These are phyloP conservation scores for Polyommatus icarus DNA, from an alignment of 2,888 invertebrate genomes.

Conservation along the genomic window DNA sequence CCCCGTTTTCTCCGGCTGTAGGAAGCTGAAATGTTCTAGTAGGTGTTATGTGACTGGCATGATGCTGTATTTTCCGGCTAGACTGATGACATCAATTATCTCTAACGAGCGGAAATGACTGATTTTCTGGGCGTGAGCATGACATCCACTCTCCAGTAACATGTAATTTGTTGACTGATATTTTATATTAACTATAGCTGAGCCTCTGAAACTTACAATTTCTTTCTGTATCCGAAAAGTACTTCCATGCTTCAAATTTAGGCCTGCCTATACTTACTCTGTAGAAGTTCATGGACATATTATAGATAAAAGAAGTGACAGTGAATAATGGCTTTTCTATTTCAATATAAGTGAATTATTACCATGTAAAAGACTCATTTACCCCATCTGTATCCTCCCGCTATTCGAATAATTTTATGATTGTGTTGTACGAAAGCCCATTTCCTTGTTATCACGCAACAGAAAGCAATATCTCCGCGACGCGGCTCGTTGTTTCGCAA, in stretches of 20 bases:
- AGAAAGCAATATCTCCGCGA: constrained; percentile 57
- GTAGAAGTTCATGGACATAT: no score
- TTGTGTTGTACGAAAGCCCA: constrained; percentile 41
- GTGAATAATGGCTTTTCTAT: no score
- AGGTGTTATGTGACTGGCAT: constrained; percentile 16
- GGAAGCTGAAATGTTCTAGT: not conserved
- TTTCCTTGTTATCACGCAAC: constrained; percentile 68
- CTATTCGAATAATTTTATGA: constrained; percentile 33
- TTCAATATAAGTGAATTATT: no score
- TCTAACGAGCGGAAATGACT: constrained; percentile 58
- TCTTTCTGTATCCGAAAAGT: not conserved
- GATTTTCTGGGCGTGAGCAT: constrained; percentile 68
- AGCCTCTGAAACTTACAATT: not conserved
- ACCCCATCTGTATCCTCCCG: not conserved
- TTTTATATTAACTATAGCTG: not conserved
- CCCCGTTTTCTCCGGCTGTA: not conserved
- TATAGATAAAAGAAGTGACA: no score
- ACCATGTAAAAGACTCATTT: not conserved
- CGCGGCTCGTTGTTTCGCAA: constrained; percentile 70
- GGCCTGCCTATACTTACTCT: no score
- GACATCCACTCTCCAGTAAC: constrained; percentile 45
- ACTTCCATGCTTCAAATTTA: not conserved
- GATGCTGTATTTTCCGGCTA: constrained; percentile 3
- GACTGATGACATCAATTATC: constrained; percentile 31
- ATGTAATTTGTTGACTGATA: constrained; percentile 6